phyloP scores from a whole-genome alignment of 2,113 vertebrate species.

The Excalfactoria chinensis region DNA sequence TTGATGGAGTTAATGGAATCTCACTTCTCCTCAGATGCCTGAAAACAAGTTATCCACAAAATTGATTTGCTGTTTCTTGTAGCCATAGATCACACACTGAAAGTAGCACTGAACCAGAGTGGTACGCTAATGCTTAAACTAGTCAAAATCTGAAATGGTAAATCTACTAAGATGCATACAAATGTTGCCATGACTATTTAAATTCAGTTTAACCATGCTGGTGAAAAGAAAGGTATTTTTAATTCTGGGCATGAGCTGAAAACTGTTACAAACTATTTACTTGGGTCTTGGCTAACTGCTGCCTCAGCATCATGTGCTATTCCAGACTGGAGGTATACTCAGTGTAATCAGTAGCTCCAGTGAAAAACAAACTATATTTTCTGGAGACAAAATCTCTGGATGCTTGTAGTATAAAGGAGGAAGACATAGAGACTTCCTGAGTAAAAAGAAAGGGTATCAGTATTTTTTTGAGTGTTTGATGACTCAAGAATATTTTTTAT shows the following conservation, averaged over 20 bases:
- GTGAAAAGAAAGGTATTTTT: neutral
- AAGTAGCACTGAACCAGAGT: neutral
- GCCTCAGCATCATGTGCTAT: neutral
- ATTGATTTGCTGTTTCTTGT: conserved; percentile 66
- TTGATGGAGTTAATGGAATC: conserved; percentile 67
- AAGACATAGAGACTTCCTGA: neutral
- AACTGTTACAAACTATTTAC: neutral
- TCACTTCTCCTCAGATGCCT: conserved; percentile 57
- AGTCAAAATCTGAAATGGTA: neutral
- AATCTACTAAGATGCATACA: neutral
- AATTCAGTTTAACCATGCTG: neutral
- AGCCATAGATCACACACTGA: conserved; percentile 55
- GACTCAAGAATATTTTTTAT: neutral
- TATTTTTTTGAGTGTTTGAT: neutral
- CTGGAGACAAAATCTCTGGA: neutral
- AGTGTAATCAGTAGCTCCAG: neutral
- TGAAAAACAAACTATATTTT: neutral
- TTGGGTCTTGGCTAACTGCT: neutral
- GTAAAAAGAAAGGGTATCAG: neutral
- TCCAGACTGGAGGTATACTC: neutral
- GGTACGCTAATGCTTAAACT: conserved; percentile 25
- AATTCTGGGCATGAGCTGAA: neutral
- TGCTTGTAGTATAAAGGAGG: neutral
- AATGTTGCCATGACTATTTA: neutral
- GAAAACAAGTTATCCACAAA: conserved; percentile 62